Conservation (phyloP, 2,113 vertebrate genomes). For the Atherinomorus stipes region DNA sequence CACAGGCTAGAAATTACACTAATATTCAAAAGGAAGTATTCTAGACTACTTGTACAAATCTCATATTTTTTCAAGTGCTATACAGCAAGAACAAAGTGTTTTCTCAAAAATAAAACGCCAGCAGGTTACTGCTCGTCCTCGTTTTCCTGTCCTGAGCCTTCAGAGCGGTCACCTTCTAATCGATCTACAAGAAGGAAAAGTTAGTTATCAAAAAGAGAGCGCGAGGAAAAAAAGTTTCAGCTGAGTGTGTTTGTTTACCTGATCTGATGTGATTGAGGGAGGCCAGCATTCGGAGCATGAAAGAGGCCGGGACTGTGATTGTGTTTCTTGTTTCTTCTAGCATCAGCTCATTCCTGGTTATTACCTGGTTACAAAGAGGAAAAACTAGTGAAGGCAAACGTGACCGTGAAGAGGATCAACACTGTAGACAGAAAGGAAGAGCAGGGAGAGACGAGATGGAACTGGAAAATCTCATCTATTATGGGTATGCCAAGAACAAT, state of each 20-base stretch:
- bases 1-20: conserved; percentile 89
- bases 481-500: too few relatives aligned
- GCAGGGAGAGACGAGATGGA: not conserved
- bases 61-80: conserved; percentile 82
- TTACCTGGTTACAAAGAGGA: conserved; percentile 84
- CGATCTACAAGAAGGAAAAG: conserved; percentile 83
- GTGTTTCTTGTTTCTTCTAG: conserved; percentile 98
- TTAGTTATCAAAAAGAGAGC: not conserved
- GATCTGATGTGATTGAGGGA: conserved; percentile 97
- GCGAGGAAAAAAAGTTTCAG: not conserved
- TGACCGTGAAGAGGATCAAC: not conserved
- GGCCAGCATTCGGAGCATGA: conserved; percentile 98
- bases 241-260: conserved; percentile 77
- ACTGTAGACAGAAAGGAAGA: not conserved
- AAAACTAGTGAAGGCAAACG: not conserved
- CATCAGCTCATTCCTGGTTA: conserved; percentile 97
- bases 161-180: conserved; percentile 93
- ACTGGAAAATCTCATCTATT: too few relatives aligned
- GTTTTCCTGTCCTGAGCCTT: conserved; percentile 95
- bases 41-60: conserved; percentile 93
- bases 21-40: conserved; percentile 93
- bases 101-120: conserved; percentile 55
- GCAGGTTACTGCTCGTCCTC: conserved; percentile 89
- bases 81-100: conserved; percentile 73
- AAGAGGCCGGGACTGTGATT: conserved; percentile 98